Base-by-base conservation (phyloP, 2,888 invertebrate species). In the Phorcus lineatus region DNA sequence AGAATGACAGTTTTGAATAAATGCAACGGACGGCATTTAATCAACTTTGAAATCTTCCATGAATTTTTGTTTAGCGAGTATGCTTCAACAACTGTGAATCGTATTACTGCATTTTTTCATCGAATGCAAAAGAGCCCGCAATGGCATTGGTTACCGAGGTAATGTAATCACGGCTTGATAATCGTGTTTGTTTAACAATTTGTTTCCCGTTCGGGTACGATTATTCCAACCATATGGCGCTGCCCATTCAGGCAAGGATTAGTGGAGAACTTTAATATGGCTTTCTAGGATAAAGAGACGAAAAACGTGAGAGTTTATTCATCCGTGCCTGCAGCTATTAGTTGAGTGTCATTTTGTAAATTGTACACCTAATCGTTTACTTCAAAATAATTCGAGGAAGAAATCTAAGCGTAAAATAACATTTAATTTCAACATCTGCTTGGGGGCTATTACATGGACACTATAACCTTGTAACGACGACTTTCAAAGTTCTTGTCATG, bases 181-280 rank as follows among this genome's bases (percentile, higher is more conserved):
- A 62, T 62, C 62, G 62, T 62, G 62, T 62, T 62, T 62, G 62
- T 62, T 62, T 62, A 62, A 62, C 62, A 62, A 62, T 62, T 62
- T 62, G 62, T 24, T 62, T 62, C 62, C 28, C 62, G 28, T 62
- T 24, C 62, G 62, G 28, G 28, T 62, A 28, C 62, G 24, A 62
- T 62, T 62, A 62, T 17, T 22, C 28, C 62, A 62, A 62, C 28
- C 62, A 62, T 22, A 62, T 62, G 62, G 28, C 62, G 24, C 13
- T 62, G 62, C 17, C 16, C 62, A 62, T 28, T n/a, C 28, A 28
- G 28, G 62, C 62, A 62, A 13, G 3, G 24, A 62, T 13, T 28
- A 28, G 28, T 28, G 24, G 22, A 24, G 62, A 17, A 28, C 24
- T 62, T 28, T 28, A 16, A 24, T 13, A 13, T 24, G 19, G 62